Percentiles rank a stretch among this genome's conserved stretches.
These are phyloP conservation scores for Tanypteryx hageni DNA, from an alignment of 2,888 invertebrate species.

Conservation along the genomic window DNA sequence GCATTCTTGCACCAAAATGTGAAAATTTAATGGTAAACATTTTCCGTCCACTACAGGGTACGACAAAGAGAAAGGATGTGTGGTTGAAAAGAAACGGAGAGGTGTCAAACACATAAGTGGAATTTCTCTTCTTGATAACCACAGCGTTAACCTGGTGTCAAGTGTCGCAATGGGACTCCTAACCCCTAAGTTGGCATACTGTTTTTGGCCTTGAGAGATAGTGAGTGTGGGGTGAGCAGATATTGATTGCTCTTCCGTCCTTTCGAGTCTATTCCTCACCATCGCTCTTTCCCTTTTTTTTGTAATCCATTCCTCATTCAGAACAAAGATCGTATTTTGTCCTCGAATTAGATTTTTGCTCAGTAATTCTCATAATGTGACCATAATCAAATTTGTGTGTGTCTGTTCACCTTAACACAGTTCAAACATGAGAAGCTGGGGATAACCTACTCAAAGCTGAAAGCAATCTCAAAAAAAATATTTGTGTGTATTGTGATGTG, in stretches of 20 bases:
- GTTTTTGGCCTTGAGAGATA: constrained; percentile 75
- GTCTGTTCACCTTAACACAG: too few relatives aligned
- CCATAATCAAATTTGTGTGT: too few relatives aligned
- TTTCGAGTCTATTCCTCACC: not conserved
- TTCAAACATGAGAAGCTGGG: too few relatives aligned
- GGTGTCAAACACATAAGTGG: constrained; percentile 87
- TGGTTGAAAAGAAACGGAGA: constrained; percentile 84
- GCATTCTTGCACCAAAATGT: not conserved
- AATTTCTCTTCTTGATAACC: constrained; percentile 86
- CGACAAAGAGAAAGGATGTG: constrained; percentile 80
- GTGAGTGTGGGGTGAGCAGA: not conserved
- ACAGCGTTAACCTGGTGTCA: constrained; percentile 91
- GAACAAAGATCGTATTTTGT: too few relatives aligned
- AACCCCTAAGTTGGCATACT: constrained; percentile 81
- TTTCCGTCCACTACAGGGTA: constrained; percentile 78
- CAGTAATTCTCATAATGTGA: too few relatives aligned
- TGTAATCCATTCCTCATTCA: too few relatives aligned
- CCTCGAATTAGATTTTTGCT: too few relatives aligned
- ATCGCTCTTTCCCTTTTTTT: not conserved
- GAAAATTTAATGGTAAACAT: not conserved
- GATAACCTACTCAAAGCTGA: too few relatives aligned
- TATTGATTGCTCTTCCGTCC: constrained; percentile 39
- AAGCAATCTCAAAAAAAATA: too few relatives aligned
- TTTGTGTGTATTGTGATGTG: too few relatives aligned
- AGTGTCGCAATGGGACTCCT: constrained; percentile 85